A percentile compares a stretch with the other conserved stretches of the same genome.
phyloP scores from a whole-genome alignment of 1,140 invertebrate genomes.

The Neodiprion pinetum region DNA sequence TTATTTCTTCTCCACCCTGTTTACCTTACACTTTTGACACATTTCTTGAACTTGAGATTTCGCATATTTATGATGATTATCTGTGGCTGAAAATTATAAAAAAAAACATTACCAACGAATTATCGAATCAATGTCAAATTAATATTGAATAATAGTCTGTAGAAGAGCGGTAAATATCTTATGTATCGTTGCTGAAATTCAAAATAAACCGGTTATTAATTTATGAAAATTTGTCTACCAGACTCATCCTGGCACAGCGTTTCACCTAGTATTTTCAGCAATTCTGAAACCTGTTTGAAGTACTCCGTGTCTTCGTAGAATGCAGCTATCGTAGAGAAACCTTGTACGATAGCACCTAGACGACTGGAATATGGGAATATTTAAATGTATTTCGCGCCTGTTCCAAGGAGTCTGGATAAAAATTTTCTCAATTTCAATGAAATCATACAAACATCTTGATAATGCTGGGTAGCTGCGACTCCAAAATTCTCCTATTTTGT shows the following conservation, averaged over 20 bases:
- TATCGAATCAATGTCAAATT: too few species aligned
- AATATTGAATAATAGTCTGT: too few species aligned
- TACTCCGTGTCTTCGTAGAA: slow-evolving; percentile 24
- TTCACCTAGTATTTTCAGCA: slow-evolving; percentile 31
- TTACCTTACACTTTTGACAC: slow-evolving; percentile 34
- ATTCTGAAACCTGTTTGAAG: slow-evolving; percentile 15
- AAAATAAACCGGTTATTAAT: neutral
- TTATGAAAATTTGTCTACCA: slow-evolving; percentile 21
- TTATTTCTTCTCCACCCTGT: slow-evolving; percentile 27
- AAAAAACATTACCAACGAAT: too few species aligned
- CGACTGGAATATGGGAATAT: slow-evolving; percentile 19
- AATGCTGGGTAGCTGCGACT: slow-evolving; percentile 34
- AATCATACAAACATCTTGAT: slow-evolving; percentile 32
- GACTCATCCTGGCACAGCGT: slow-evolving; percentile 21
- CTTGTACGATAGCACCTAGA: slow-evolving; percentile 22
- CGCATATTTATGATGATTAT: neutral
- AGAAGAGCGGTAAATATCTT: neutral
- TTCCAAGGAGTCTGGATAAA: too few species aligned
- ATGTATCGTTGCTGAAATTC: slow-evolving; percentile 15
- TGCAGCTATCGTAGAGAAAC: slow-evolving; percentile 25
- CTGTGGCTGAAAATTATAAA: neutral
- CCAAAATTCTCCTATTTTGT: slow-evolving; percentile 30
- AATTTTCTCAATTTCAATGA: neutral
- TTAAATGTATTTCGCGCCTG: neutral
- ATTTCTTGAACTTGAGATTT: slow-evolving; percentile 20